phyloP scores from a whole-genome alignment of 2,888 invertebrate species.

The Eupithecia abbreviata region DNA sequence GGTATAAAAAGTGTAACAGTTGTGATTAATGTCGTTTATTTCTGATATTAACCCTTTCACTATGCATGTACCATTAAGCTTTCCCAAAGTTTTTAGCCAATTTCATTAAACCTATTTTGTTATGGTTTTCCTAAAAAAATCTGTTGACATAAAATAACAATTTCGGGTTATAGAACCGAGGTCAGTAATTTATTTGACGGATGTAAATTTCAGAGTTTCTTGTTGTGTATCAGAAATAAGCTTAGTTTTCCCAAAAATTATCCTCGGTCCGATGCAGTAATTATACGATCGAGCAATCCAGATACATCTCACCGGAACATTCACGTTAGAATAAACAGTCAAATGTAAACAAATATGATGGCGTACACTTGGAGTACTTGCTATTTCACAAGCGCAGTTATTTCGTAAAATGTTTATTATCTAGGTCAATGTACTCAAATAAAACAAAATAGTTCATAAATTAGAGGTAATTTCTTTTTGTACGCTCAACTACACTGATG shows the following conservation, averaged over 20 bases:
- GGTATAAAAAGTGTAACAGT: neutral
- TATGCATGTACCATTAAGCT: no score
- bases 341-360: constrained; percentile 48
- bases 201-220: neutral
- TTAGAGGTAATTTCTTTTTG: constrained; percentile 14
- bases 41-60: no score
- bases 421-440: constrained; percentile 35
- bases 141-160: no score
- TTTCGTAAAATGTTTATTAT: constrained; percentile 46
- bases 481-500: neutral
- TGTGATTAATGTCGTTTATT: no score
- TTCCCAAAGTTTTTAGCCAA: no score
- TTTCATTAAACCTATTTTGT: no score
- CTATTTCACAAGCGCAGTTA: constrained; percentile 54
- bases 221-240: neutral
- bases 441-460: constrained; percentile 32
- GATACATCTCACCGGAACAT: constrained; percentile 34
- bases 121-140: no score
- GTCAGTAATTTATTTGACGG: neutral
- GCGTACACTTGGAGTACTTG: constrained; percentile 49
- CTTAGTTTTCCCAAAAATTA: neutral
- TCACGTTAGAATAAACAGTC: constrained; percentile 55
- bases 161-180: no score
- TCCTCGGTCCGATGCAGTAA: neutral
- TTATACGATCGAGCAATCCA: constrained; percentile 7